A percentile compares a stretch with the other conserved stretches of the same genome.
Conservation (phyloP, 1,140 invertebrate species). For the Brachionus paranguensis region DNA sequence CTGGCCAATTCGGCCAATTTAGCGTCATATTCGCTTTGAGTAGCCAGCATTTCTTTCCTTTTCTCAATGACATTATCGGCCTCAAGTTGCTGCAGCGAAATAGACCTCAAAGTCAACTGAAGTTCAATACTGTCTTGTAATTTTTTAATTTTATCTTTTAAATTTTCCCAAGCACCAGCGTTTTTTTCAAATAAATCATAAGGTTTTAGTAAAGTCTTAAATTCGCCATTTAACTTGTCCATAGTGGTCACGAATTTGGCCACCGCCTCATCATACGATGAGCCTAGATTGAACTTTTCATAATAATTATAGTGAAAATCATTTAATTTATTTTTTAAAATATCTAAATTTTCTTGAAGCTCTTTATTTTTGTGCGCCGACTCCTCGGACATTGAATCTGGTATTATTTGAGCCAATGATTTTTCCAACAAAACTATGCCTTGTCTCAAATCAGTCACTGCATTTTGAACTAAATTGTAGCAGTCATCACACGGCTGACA, state of each 20-base stretch:
- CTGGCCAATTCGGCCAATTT: not conserved
- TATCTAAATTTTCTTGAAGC: slow-evolving; percentile 3
- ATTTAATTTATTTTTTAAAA: not conserved
- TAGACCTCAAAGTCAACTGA: slow-evolving; percentile 12
- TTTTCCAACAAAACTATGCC: not conserved
- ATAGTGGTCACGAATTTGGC: not conserved
- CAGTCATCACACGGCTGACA: slow-evolving; percentile 43
- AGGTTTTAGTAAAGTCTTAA: not conserved
- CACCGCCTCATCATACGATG: not conserved
- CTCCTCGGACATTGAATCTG: not conserved
- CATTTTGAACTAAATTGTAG: slow-evolving; percentile 33
- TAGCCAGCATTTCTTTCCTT: not conserved
- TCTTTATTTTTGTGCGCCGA: not conserved
- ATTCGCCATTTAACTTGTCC: not conserved
- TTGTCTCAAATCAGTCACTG: slow-evolving; percentile 6
- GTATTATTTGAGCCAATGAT: not conserved
- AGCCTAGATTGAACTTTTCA: not conserved
- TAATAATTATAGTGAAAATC: not conserved
- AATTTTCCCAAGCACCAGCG: not conserved
- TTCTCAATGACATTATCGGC: not conserved
- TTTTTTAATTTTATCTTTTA: not conserved
- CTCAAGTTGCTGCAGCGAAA: not conserved
- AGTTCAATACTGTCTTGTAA: not conserved
- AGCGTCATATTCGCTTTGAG: not conserved
- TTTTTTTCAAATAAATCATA: slow-evolving; percentile 11